phyloP scores from a whole-genome alignment of 1,140 invertebrate genomes.

The Nebria ingens region DNA sequence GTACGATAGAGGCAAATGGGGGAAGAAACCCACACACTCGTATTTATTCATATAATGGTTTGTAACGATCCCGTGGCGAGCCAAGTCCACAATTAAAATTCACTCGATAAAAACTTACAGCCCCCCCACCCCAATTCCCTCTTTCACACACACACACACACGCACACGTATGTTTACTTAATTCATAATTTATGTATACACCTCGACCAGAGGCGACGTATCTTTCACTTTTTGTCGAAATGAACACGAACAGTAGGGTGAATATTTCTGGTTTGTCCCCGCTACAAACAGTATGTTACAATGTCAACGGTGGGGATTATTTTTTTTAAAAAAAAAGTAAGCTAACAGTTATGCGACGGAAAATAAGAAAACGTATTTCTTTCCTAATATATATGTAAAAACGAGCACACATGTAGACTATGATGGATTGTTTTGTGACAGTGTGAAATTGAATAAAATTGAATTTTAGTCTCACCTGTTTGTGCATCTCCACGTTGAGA shows the following conservation, averaged over 20 bases:
- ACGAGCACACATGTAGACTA: neutral
- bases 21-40: neutral
- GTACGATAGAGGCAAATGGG: neutral
- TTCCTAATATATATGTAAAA: too few relatives aligned
- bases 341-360: neutral
- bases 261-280: neutral
- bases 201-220: neutral
- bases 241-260: neutral
- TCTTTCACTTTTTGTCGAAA: neutral
- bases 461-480: slow-evolving; percentile 69
- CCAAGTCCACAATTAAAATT: neutral
- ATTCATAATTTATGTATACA: neutral
- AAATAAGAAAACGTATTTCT: too few relatives aligned
- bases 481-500: slow-evolving; percentile 99
- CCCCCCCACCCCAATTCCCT: neutral
- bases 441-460: neutral
- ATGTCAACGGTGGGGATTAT: neutral
- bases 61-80: neutral
- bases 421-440: neutral
- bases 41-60: slow-evolving; percentile 8
- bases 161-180: neutral
- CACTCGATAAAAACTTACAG: neutral
- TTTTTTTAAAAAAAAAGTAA: neutral
- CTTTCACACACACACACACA: neutral
- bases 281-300: too few relatives aligned